These are phyloP conservation scores for Chauna torquata DNA, from an alignment of 2,113 vertebrate genomes.

Conservation along the genomic window DNA sequence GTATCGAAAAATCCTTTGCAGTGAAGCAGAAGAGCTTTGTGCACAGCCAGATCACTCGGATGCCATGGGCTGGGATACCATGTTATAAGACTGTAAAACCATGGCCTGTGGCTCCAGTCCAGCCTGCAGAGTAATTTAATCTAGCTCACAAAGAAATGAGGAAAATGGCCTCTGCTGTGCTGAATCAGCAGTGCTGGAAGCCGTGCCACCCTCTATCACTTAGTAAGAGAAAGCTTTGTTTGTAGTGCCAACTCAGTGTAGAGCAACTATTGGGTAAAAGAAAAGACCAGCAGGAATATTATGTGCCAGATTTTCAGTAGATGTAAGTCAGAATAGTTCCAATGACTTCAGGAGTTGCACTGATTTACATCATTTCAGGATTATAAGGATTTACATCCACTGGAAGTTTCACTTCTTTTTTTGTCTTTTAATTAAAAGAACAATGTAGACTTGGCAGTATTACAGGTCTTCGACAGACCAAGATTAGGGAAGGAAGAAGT, in stretches of 20 bases:
- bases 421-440: slow-evolving; percentile 47
- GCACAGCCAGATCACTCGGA: not conserved
- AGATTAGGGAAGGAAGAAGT: slow-evolving; percentile 11
- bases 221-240: slow-evolving; percentile 11
- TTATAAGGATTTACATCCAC: slow-evolving; percentile 43
- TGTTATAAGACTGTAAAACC: slow-evolving; percentile 27
- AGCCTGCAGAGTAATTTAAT: slow-evolving; percentile 54
- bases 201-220: slow-evolving; percentile 25
- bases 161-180: slow-evolving; percentile 34
- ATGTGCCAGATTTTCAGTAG: slow-evolving; percentile 52
- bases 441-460: slow-evolving; percentile 23
- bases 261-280: not conserved
- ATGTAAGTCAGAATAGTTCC: slow-evolving; percentile 45
- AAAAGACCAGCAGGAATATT: slow-evolving; percentile 48
- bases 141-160: slow-evolving; percentile 48
- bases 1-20: not conserved
- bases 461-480: not conserved
- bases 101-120: slow-evolving; percentile 30
- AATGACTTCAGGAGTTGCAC: slow-evolving; percentile 16
- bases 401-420: slow-evolving; percentile 1
- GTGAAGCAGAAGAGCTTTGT: not conserved
- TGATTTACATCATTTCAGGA: slow-evolving; percentile 51
- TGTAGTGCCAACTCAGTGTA: not conserved
- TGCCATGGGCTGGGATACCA: slow-evolving; percentile 28
- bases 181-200: slow-evolving; percentile 56